Percentiles rank a stretch among this genome's conserved stretches.
Evolutionary conservation across 2,797 vertebrate species (phyloP).

Genomic region (Sparus aurata): DNA sequence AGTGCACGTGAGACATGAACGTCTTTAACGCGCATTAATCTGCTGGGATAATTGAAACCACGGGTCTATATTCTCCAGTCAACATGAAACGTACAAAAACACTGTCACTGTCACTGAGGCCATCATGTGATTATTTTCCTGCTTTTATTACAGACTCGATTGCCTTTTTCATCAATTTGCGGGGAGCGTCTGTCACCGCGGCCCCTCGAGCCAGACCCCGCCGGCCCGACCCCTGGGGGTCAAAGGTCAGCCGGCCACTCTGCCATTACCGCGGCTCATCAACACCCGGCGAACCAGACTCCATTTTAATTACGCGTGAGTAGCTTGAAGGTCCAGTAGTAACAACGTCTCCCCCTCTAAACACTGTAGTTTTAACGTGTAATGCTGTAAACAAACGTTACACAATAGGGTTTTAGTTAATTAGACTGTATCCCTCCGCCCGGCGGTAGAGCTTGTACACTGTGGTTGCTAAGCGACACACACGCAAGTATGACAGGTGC

Average conservation of each 20-base stretch:
- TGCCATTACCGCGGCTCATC: conserved; percentile 56
- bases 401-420: neutral
- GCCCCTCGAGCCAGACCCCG: conserved; percentile 54
- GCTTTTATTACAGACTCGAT: conserved; percentile 52
- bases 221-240: conserved; percentile 58
- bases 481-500: neutral
- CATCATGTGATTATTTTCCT: conserved; percentile 39
- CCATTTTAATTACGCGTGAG: conserved; percentile 24
- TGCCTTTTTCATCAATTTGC: conserved; percentile 57
- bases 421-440: conserved; percentile 37
- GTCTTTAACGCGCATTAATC: neutral
- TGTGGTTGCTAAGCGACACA: conserved; percentile 16
- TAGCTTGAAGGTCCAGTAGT: neutral
- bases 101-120: neutral
- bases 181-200: conserved; percentile 50
- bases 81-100: neutral
- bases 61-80: neutral
- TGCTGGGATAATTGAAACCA: neutral
- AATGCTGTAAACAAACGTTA: neutral
- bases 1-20: neutral
- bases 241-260: conserved; percentile 79
- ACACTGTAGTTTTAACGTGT: neutral
- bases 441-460: neutral
- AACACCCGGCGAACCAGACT: neutral
- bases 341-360: neutral